A percentile compares a stretch with the other conserved stretches of the same genome.
Evolutionary conservation across 1,140 invertebrate species (phyloP).

Genomic region (Lordiphosa clarofinis): DNA sequence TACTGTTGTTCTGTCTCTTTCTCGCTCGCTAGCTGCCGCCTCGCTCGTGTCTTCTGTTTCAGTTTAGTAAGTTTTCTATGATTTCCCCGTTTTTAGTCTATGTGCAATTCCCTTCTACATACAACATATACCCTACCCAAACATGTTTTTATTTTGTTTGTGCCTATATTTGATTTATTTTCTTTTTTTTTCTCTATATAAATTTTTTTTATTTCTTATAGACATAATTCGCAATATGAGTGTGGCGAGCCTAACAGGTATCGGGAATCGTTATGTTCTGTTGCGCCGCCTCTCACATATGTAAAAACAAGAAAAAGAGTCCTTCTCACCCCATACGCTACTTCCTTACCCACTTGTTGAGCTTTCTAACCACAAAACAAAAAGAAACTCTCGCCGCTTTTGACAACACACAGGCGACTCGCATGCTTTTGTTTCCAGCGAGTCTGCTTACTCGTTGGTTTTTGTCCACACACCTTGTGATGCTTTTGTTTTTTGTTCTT

Average conservation of each 20-base stretch:
- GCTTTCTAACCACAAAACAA: conserved; percentile 8
- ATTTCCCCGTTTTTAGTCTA: conserved; percentile 1
- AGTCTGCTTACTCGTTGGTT: conserved; percentile 13
- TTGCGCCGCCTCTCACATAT: conserved; percentile 8
- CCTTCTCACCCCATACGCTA: neutral
- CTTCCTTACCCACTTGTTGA: too few species aligned
- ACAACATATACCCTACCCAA: neutral
- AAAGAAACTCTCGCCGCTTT: conserved; percentile 6
- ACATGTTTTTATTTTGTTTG: conserved; percentile 16
- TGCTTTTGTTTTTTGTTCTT: conserved; percentile 14
- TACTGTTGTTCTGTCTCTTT: conserved; percentile 16
- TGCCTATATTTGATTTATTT: conserved; percentile 10
- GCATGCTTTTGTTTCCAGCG: conserved; percentile 6
- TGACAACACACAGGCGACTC: too few species aligned
- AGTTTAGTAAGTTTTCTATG: conserved; percentile 38
- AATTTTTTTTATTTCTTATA: conserved; percentile 78
- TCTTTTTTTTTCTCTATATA: conserved; percentile 44
- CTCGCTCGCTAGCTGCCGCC: conserved; percentile 27
- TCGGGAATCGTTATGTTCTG: conserved; percentile 11
- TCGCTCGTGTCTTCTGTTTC: conserved; percentile 32
- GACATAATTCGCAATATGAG: conserved; percentile 79
- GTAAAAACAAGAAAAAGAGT: conserved; percentile 1
- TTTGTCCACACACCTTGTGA: conserved; percentile 3
- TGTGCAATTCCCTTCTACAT: neutral
- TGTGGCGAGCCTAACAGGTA: conserved; percentile 66